Percentiles rank a stretch among this genome's conserved stretches.
phyloP scores from a whole-genome alignment of 2,113 vertebrate species.

The Holacanthus passer region DNA sequence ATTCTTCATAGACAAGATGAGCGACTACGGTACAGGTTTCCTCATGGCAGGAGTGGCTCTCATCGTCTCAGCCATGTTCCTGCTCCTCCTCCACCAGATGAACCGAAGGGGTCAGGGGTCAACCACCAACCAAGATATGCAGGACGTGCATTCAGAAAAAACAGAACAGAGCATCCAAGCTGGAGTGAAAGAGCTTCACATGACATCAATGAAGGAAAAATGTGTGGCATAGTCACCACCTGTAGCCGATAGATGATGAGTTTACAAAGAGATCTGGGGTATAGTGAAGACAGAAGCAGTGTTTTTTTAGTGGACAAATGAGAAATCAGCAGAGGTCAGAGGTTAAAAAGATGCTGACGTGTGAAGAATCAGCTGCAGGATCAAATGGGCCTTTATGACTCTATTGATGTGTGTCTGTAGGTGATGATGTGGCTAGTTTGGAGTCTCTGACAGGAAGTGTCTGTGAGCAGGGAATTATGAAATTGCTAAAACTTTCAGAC shows the following conservation, averaged over 20 bases:
- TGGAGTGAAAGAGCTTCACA: conserved; percentile 20
- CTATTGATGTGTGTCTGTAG: not conserved
- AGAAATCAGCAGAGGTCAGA: not conserved
- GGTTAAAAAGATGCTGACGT: not conserved
- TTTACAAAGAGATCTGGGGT: not conserved
- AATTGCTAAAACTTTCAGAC: not conserved
- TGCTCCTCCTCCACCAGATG: conserved; percentile 71
- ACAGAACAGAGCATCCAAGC: not conserved
- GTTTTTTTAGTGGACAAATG: not conserved
- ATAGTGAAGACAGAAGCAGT: not conserved
- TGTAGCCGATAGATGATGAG: not conserved
- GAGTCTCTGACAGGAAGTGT: not conserved
- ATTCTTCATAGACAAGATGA: conserved; percentile 79
- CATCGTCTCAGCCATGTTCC: conserved; percentile 73
- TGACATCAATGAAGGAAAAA: not conserved
- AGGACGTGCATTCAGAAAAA: not conserved
- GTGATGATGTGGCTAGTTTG: not conserved
- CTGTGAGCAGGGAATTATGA: not conserved
- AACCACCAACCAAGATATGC: not conserved
- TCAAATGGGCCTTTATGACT: not conserved
- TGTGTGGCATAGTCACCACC: too few relatives aligned
- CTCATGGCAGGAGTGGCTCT: conserved; percentile 74
- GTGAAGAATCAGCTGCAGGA: not conserved
- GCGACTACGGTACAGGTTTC: conserved; percentile 71
- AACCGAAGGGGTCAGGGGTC: conserved; percentile 38